Conservation (phyloP, 2,113 vertebrate species). For the Paratilapia polleni region DNA sequence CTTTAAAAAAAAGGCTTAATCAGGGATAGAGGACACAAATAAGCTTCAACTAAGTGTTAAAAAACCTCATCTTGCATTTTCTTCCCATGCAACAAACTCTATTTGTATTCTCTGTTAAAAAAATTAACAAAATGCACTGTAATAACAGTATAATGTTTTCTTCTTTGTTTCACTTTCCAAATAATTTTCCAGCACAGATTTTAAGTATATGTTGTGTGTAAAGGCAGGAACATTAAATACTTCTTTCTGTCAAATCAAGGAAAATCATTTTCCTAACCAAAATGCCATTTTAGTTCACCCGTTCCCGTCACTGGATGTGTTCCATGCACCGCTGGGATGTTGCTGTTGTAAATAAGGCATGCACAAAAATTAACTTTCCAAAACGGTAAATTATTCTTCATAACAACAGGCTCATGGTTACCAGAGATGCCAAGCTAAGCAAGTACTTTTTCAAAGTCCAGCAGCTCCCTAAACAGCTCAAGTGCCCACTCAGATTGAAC, state of each 20-base stretch:
- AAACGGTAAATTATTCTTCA: conserved; percentile 70
- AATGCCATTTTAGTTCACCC: conserved; percentile 40
- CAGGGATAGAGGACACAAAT: not conserved
- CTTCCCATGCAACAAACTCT: not conserved
- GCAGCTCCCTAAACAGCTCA: conserved; percentile 73
- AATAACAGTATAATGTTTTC: not conserved
- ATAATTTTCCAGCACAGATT: not conserved
- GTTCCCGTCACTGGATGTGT: conserved; percentile 15
- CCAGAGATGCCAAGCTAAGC: conserved; percentile 75
- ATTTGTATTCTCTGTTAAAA: not conserved
- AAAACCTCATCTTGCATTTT: not conserved
- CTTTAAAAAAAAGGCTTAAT: not conserved
- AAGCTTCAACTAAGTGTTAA: not conserved
- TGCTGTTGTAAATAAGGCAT: conserved; percentile 64
- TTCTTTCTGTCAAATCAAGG: not conserved
- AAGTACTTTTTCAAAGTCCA: conserved; percentile 76
- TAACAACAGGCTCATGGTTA: conserved; percentile 66
- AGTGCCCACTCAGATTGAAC: conserved; percentile 70
- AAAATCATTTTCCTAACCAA: conserved; percentile 4
- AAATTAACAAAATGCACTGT: not conserved
- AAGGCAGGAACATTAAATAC: conserved; percentile 1
- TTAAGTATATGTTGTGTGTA: not conserved
- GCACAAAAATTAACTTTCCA: conserved; percentile 51
- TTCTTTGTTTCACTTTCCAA: not conserved
- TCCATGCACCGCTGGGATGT: conserved; percentile 37